Conservation (phyloP, 2,888 invertebrate genomes). For the Melanotus villosus region DNA sequence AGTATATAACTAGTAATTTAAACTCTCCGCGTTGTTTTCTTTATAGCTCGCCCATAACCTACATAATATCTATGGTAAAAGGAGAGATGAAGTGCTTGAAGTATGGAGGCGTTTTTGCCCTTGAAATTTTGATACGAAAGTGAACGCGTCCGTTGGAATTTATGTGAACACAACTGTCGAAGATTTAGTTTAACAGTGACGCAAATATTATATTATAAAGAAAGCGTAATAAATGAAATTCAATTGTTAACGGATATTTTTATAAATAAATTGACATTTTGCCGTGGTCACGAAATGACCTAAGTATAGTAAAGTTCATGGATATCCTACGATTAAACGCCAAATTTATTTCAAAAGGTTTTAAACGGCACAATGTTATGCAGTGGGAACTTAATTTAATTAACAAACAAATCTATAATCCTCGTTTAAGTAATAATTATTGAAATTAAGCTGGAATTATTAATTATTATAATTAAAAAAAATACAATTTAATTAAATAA, state of each 20-base stretch:
- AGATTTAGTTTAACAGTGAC: neutral
- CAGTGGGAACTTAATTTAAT: no score
- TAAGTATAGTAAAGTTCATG: conserved; percentile 28
- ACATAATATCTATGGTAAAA: conserved; percentile 23
- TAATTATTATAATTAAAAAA: no score
- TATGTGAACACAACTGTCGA: neutral
- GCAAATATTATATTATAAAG: neutral
- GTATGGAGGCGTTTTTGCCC: conserved; percentile 20
- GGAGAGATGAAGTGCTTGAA: conserved; percentile 4
- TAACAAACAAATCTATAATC: no score
- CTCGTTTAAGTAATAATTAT: no score
- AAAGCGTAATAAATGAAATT: neutral
- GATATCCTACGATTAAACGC: conserved; percentile 18
- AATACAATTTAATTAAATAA: no score
- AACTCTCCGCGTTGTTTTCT: conserved; percentile 15
- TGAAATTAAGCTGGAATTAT: no score
- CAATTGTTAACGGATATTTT: conserved; percentile 18
- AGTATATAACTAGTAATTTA: conserved; percentile 15
- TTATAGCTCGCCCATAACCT: conserved; percentile 22
- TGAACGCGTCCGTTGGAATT: conserved; percentile 4
- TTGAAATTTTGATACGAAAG: conserved; percentile 19
- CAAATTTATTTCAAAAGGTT: conserved; percentile 7
- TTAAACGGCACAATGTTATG: no score
- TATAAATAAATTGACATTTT: conserved; percentile 36
- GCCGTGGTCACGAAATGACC: conserved; percentile 31